A percentile compares a stretch with the other conserved stretches of the same genome.
These are phyloP conservation scores for Morone saxatilis DNA, from an alignment of 2,113 vertebrate species.

Conservation along the genomic window DNA sequence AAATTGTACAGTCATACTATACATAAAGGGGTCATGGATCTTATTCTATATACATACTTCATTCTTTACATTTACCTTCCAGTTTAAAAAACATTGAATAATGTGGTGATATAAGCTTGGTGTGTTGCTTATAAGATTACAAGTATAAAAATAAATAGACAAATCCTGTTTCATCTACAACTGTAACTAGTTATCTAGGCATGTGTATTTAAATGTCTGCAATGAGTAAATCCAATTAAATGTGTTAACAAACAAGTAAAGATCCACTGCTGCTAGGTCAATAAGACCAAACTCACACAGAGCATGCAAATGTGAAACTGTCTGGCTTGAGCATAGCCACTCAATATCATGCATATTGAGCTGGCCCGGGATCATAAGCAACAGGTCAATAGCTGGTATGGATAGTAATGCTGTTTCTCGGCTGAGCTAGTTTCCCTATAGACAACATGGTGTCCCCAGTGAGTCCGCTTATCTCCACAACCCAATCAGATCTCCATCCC, in stretches of 20 bases:
- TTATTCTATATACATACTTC: neutral
- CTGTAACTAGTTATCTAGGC: slow-evolving; percentile 43
- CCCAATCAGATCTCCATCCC: slow-evolving; percentile 63
- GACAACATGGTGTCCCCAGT: slow-evolving; percentile 71
- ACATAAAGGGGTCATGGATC: neutral
- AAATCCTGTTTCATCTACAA: slow-evolving; percentile 35
- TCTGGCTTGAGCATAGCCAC: slow-evolving; percentile 67
- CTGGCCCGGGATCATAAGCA: slow-evolving; percentile 76
- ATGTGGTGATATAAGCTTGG: neutral
- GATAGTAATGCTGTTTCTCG: slow-evolving; percentile 69
- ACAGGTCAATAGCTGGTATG: slow-evolving; percentile 81
- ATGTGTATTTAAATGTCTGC: slow-evolving; percentile 73
- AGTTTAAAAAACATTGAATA: slow-evolving; percentile 9
- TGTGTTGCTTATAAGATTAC: neutral
- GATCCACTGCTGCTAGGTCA: slow-evolving; percentile 83
- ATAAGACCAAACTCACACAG: slow-evolving; percentile 74
- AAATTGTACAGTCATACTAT: neutral
- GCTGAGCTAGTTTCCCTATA: slow-evolving; percentile 50
- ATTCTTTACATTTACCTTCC: neutral
- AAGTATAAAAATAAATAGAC: slow-evolving; percentile 5
- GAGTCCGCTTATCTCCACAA: slow-evolving; percentile 61
- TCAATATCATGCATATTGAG: slow-evolving; percentile 81
- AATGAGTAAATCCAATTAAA: slow-evolving; percentile 84
- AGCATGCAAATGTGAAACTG: slow-evolving; percentile 82
- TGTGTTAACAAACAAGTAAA: slow-evolving; percentile 86